Percentiles rank a stretch among this genome's conserved stretches.
phyloP scores from a whole-genome alignment of 2,797 vertebrate genomes.

The Siniperca obscura region DNA sequence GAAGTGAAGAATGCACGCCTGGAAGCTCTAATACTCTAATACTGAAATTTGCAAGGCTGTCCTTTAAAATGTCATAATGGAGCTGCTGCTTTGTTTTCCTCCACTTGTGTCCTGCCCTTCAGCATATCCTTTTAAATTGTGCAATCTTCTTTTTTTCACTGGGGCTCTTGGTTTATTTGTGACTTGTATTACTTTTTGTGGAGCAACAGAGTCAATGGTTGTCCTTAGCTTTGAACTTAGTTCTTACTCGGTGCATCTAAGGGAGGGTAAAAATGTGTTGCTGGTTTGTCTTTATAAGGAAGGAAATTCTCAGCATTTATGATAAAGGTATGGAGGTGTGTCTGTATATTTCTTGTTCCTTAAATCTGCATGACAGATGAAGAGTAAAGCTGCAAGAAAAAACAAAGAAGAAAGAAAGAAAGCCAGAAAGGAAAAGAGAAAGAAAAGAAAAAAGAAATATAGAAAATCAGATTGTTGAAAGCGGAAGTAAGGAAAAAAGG shows the following conservation, averaged over 20 bases:
- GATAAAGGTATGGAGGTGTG: not conserved
- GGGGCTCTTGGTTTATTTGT: slow-evolving; percentile 47
- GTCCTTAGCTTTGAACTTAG: slow-evolving; percentile 32
- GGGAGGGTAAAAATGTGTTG: not conserved
- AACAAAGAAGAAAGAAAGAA: not conserved
- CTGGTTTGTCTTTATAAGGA: not conserved
- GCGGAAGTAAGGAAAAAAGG: not conserved
- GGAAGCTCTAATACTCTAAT: slow-evolving; percentile 22
- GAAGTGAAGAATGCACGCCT: slow-evolving; percentile 29
- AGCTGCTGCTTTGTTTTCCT: slow-evolving; percentile 55
- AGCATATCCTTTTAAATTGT: slow-evolving; percentile 38
- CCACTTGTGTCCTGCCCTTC: slow-evolving; percentile 43
- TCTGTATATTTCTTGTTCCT: not conserved
- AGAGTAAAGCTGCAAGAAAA: not conserved
- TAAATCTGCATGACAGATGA: not conserved
- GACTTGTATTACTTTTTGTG: slow-evolving; percentile 51
- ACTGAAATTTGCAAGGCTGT: slow-evolving; percentile 40
- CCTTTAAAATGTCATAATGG: slow-evolving; percentile 56
- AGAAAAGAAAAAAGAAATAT: not conserved
- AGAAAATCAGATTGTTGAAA: not conserved
- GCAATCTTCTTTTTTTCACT: slow-evolving; percentile 36
- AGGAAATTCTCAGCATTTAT: not conserved
- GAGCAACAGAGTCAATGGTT: slow-evolving; percentile 27
- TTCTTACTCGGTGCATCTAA: slow-evolving; percentile 13
- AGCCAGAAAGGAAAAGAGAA: not conserved